Evolutionary conservation across 2,113 vertebrate genomes (phyloP).

Genomic region (Arizona elegans): DNA sequence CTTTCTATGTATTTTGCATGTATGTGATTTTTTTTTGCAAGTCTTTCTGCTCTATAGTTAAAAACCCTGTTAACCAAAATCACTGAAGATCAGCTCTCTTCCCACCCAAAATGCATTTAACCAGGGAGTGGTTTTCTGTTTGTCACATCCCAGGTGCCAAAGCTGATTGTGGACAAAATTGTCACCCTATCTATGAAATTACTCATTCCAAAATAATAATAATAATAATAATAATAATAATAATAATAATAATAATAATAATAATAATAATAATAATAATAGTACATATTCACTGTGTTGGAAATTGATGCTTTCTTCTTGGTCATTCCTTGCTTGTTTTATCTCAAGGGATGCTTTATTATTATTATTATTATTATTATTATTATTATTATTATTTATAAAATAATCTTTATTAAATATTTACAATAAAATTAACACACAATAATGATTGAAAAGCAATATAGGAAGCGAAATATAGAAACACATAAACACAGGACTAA

Average conservation of each 20-base stretch:
- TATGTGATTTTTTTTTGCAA: neutral
- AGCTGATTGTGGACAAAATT: neutral
- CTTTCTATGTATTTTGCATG: slow-evolving; percentile 1
- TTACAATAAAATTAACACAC: too few relatives aligned
- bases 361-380: too few relatives aligned
- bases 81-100: neutral
- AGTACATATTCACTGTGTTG: slow-evolving; percentile 17
- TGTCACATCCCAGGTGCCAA: slow-evolving; percentile 31
- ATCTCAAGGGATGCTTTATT: neutral
- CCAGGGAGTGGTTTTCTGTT: slow-evolving; percentile 26
- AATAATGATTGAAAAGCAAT: too few relatives aligned
- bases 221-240: neutral
- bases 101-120: slow-evolving; percentile 19
- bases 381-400: too few relatives aligned
- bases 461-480: too few relatives aligned
- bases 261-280: neutral
- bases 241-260: too few relatives aligned
- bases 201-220: slow-evolving; percentile 35
- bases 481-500: too few relatives aligned
- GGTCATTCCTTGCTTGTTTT: neutral
- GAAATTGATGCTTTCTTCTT: neutral
- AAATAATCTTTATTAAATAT: too few relatives aligned
- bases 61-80: neutral
- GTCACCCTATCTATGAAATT: slow-evolving; percentile 44
- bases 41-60: neutral